Evolutionary conservation across 2,113 vertebrate genomes (phyloP), one percentile per base, ranked within the genome.

Genomic region (Gobius niger): DNA sequence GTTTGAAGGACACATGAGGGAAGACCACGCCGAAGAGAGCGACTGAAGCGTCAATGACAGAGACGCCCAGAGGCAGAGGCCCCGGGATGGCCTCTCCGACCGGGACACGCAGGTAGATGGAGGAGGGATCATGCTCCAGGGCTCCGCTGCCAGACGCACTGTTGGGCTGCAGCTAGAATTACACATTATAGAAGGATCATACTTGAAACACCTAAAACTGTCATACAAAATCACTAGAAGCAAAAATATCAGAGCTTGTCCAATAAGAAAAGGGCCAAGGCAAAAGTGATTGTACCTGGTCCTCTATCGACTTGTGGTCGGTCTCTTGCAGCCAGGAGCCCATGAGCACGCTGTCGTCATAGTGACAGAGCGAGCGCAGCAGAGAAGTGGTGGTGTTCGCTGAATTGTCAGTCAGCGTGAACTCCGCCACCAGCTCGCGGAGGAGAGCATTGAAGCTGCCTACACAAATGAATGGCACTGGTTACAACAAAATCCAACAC

Each of bases 261-360:
- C 24, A 34, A 34, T 34, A 34, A 34, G 24, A 34, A 34, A 34
- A 34, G 24, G 24, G 24, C 24, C 24, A 34, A 34, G 3, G 5
- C 24, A 34, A 34, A 34, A 34, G 24, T 34, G 7, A 69, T 59
- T 63, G 15, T 16, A 98, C 98, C 93, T 99, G 97, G 85, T 99
- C 98, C 86, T 99, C 98, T 69, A 99, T 99, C 68, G 96, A 99
- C 75, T 99, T 99, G 88, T 99, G 97, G 86, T 99, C 98, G 0
- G 97, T 99, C 89, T 99, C 98, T 84, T 99, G 97, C 44, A 99
- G 93, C 98, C 98, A 99, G 9, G 98, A 98, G n/a, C 98, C 98
- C 77, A 99, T 97, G 72, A 99, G 95, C 82, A 99, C 98, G 41
- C 98, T 99, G 67, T 99, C 98, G 56, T 99, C 98, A 75, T 96